A percentile compares a stretch with the other conserved stretches of the same genome.
phyloP scores from a whole-genome alignment of 2,113 vertebrate genomes.

The Meleagris gallopavo region DNA sequence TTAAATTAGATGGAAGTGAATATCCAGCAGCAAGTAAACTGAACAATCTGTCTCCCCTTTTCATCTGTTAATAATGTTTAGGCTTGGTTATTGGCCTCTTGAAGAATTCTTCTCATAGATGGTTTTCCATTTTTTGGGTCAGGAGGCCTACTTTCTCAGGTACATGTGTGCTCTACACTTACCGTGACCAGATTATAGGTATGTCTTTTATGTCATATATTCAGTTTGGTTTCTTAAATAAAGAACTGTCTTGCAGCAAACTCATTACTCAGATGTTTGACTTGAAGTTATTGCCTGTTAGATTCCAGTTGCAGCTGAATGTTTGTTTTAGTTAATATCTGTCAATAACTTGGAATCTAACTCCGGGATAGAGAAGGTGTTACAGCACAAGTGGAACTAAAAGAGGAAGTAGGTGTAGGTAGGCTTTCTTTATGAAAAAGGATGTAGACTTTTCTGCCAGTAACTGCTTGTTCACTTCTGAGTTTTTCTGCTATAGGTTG shows the following conservation, averaged over 20 bases:
- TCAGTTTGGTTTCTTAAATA: neutral
- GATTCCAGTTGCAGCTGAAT: neutral
- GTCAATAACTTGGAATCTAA: neutral
- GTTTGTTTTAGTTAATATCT: neutral
- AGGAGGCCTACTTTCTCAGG: neutral
- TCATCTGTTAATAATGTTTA: neutral
- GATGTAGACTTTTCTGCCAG: neutral
- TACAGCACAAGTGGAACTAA: neutral
- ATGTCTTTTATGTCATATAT: neutral
- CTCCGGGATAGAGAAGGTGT: neutral
- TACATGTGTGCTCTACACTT: neutral
- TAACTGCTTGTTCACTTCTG: accelerated
- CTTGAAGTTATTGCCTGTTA: neutral
- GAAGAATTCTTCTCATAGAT: neutral
- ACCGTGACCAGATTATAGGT: neutral
- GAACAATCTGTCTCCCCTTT: neutral
- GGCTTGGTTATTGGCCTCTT: neutral
- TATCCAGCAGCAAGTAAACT: neutral
- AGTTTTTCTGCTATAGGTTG: neutral
- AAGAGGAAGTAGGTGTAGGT: neutral
- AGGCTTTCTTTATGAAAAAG: neutral
- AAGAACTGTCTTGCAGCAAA: neutral
- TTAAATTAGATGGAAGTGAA: neutral
- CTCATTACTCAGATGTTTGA: accelerated
- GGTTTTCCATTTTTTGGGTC: neutral